phyloP scores from a whole-genome alignment of 2,797 vertebrate species.

The Myotis findleyi region DNA sequence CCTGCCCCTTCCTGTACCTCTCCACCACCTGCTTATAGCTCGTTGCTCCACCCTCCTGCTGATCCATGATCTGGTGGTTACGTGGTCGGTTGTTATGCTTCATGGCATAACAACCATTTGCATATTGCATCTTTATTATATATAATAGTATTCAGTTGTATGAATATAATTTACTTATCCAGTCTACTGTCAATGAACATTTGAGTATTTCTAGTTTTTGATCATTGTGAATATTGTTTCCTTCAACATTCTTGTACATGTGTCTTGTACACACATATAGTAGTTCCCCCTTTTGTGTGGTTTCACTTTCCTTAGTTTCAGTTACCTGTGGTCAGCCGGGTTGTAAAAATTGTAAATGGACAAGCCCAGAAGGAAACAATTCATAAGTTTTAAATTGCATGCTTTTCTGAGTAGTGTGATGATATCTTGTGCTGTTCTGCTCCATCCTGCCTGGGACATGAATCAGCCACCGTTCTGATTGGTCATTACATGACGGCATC shows the following conservation, averaged over 20 bases:
- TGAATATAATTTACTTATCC: background rate
- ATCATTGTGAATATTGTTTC: background rate
- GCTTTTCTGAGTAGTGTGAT: background rate
- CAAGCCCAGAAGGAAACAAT: background rate
- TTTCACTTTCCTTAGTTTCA: background rate
- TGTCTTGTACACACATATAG: background rate
- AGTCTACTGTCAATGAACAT: background rate
- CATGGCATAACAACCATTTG: no score
- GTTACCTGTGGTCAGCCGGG: background rate
- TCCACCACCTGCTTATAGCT: no score
- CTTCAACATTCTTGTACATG: background rate
- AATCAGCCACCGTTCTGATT: background rate
- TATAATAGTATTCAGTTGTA: background rate
- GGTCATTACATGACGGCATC: no score
- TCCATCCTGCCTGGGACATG: background rate
- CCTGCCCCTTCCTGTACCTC: no score
- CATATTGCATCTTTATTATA: no score
- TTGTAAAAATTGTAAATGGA: background rate
- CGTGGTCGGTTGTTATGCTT: no score
- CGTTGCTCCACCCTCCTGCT: no score
- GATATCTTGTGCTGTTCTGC: background rate
- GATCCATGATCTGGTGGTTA: no score
- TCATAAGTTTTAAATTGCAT: background rate
- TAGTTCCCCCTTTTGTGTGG: background rate
- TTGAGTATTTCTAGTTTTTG: background rate